Evolutionary conservation across 2,888 invertebrate genomes (phyloP), one percentile per base, ranked within the genome.

Genomic region (Lordiphosa fenestrarum): DNA sequence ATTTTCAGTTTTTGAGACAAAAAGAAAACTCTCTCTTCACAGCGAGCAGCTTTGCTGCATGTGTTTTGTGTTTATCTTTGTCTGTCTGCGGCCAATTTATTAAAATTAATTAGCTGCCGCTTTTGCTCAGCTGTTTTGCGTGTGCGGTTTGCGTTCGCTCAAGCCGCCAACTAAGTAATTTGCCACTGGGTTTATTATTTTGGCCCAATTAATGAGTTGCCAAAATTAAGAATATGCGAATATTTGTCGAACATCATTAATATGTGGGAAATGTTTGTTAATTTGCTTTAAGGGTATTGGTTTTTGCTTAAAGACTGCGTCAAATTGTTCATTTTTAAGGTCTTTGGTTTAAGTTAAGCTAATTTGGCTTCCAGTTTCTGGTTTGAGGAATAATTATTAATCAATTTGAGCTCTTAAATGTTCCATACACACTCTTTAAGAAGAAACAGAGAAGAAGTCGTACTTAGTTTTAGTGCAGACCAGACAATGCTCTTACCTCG

Each of bases 41-140:
- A 25, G 35, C 35, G 19, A n/a, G 9, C 9, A 30, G 3, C 30
- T 9, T 9, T 9, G 30, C 30, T 23, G 7, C 25, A 5, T 41
- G 40, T 38, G 15, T 61, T 61, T 19, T 58, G 41, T 7, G 36
- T 55, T 41, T 56, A 53, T 58, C 49, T 41, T 40, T 41, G 47
- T 58, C 42, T 54, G 67, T 74, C 61, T 81, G 71, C 42, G 85
- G 78, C 74, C 72, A 84, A 84, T 82, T 84, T 83, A 84, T 84
- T 74, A 84, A 84, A 84, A 82, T 82, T 84, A 78, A 78, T 82
- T 78, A 78, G 85, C 82, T 84, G 63, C 73, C 56, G 59, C 57
- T 25, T 7, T 13, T 30, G 13, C 9, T 15, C 9, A 10, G 49
- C 39, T 30, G 19, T 40, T 65, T 68, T 74, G 74, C 74, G 71